Evolutionary conservation across 2,888 invertebrate genomes (phyloP).

Genomic region (Eucriotettix oculatus): DNA sequence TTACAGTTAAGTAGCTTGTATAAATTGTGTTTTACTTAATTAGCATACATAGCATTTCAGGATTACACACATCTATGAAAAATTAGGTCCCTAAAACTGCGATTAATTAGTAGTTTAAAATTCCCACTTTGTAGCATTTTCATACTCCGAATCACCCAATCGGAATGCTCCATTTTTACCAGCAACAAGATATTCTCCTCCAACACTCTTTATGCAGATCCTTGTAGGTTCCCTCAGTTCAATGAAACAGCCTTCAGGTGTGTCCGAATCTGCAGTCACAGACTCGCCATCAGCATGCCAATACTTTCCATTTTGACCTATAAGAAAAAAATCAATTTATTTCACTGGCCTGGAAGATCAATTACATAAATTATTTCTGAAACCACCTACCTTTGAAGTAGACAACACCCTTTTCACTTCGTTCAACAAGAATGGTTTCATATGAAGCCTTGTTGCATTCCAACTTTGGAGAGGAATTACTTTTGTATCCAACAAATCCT

Average conservation of each 20-base stretch:
- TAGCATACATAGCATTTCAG: not conserved
- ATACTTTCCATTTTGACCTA: slow-evolving; percentile 84
- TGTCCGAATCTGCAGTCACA: slow-evolving; percentile 70
- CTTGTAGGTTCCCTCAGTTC: slow-evolving; percentile 86
- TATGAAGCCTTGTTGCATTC: slow-evolving; percentile 94
- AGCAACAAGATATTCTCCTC: slow-evolving; percentile 66
- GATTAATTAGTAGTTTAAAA: slow-evolving; percentile 38
- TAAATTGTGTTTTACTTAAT: too few species aligned
- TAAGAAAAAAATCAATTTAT: slow-evolving; percentile 12
- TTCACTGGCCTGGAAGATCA: not conserved
- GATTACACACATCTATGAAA: not conserved
- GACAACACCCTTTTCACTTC: slow-evolving; percentile 76
- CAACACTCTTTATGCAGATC: slow-evolving; percentile 67
- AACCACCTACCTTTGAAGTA: slow-evolving; percentile 64
- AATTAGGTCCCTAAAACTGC: too few species aligned
- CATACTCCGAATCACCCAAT: slow-evolving; percentile 59
- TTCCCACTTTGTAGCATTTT: slow-evolving; percentile 83
- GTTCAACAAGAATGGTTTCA: slow-evolving; percentile 81
- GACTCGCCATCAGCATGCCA: slow-evolving; percentile 84
- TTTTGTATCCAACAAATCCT: slow-evolving; percentile 88
- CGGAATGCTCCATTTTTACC: slow-evolving; percentile 85
- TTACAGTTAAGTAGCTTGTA: too few species aligned
- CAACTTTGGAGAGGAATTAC: slow-evolving; percentile 54
- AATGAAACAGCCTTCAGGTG: slow-evolving; percentile 73
- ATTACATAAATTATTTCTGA: not conserved